These are phyloP conservation scores for Trachelus stipa DNA, from an alignment of 2,888 invertebrate species.

Conservation along the genomic window DNA sequence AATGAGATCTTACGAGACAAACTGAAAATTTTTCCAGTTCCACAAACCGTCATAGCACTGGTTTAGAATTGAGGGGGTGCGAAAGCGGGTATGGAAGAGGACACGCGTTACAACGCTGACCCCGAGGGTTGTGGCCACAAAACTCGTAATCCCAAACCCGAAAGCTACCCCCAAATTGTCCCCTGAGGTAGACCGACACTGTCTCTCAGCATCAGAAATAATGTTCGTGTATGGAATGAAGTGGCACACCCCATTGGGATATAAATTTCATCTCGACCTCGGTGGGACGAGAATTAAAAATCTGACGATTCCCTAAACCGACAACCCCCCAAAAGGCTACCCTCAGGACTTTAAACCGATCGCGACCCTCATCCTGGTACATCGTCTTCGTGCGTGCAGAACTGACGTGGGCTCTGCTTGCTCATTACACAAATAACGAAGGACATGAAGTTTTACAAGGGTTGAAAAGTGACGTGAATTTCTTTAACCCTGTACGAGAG, in stretches of 20 bases:
- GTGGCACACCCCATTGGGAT: background rate
- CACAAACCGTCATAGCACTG: background rate
- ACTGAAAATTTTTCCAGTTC: background rate
- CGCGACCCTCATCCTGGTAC: background rate
- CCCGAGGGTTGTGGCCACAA: background rate
- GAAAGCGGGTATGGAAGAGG: background rate
- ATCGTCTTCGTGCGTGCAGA: background rate
- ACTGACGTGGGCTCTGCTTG: background rate
- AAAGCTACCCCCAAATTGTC: slow-evolving; percentile 6
- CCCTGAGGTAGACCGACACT: slow-evolving; percentile 8
- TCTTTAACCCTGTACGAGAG: background rate
- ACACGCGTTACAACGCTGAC: background rate
- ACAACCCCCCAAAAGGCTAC: background rate
- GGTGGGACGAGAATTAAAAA: background rate
- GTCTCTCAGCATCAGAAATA: slow-evolving; percentile 4
- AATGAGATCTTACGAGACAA: background rate
- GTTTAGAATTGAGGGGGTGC: background rate
- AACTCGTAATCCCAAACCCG: slow-evolving; percentile 7
- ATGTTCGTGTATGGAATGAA: slow-evolving; percentile 2
- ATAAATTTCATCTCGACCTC: background rate
- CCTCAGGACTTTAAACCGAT: background rate
- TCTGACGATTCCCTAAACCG: background rate
- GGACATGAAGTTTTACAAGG: background rate
- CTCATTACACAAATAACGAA: background rate
- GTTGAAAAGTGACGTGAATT: background rate